Conservation (phyloP, 2,797 vertebrate species). For the Pristis pectinata region DNA sequence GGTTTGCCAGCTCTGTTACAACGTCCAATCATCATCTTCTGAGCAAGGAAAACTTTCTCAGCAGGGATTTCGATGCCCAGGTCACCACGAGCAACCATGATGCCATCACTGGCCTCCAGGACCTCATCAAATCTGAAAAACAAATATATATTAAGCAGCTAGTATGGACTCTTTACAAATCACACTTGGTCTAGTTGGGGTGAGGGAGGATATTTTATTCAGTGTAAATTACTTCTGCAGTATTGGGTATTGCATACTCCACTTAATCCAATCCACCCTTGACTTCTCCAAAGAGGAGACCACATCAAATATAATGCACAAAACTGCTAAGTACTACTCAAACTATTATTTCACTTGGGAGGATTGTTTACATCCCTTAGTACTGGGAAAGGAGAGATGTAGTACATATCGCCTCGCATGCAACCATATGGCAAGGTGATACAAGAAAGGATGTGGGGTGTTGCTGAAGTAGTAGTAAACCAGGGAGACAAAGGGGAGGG, state of each 20-base stretch:
- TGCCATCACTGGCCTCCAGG: slow-evolving; percentile 93
- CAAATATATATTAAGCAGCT: not conserved
- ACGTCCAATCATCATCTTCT: slow-evolving; percentile 98
- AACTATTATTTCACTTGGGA: no score
- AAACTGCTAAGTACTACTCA: no score
- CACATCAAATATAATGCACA: no score
- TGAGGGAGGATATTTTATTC: not conserved
- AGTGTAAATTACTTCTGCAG: not conserved
- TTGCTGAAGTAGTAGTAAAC: no score
- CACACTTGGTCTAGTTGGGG: not conserved
- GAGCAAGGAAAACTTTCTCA: slow-evolving; percentile 93
- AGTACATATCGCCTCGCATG: no score
- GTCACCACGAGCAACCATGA: slow-evolving; percentile 96
- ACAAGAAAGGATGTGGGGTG: no score
- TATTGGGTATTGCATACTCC: not conserved
- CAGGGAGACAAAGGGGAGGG: no score
- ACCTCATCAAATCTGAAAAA: slow-evolving; percentile 89
- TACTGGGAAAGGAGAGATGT: no score
- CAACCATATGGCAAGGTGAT: no score
- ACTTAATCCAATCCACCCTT: not conserved
- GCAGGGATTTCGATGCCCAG: slow-evolving; percentile 94
- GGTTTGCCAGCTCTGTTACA: slow-evolving; percentile 94
- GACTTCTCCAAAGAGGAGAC: no score
- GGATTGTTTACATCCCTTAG: no score
- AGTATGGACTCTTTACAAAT: not conserved